A percentile compares a stretch with the other conserved stretches of the same genome.
Evolutionary conservation across 2,888 invertebrate genomes (phyloP).

Genomic region (Heteromurus nitidus): DNA sequence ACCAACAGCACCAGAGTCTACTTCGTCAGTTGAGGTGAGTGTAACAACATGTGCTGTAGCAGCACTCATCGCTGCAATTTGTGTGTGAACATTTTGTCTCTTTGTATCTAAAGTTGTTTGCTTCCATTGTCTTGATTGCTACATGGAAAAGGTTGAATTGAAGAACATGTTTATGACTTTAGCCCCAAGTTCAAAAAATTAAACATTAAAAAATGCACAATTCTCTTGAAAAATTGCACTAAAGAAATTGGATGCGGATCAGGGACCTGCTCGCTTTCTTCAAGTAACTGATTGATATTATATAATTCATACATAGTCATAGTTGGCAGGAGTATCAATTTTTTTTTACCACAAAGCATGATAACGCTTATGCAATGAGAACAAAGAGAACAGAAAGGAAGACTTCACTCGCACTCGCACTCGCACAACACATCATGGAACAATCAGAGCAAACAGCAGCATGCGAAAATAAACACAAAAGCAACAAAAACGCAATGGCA

Average conservation of each 20-base stretch:
- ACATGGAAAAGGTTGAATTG: constrained; percentile 17
- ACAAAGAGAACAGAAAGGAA: constrained; percentile 4
- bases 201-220: constrained; percentile 16
- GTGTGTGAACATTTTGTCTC: constrained; percentile 96
- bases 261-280: too few relatives aligned
- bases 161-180: constrained; percentile 1
- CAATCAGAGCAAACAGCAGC: constrained; percentile 37
- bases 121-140: constrained; percentile 93
- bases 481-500: constrained; percentile 51
- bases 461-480: constrained; percentile 61
- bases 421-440: constrained; percentile 16
- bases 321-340: too few relatives aligned
- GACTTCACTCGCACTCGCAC: background rate
- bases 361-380: background rate
- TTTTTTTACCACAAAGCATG: background rate
- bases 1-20: constrained; percentile 96
- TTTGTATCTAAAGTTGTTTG: constrained; percentile 95
- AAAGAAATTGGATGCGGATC: background rate
- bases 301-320: too few relatives aligned
- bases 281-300: too few relatives aligned
- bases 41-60: constrained; percentile 98
- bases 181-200: too few relatives aligned
- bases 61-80: constrained; percentile 99
- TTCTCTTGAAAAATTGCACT: constrained; percentile 39
- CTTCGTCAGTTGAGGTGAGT: constrained; percentile 89